A percentile compares a stretch with the other conserved stretches of the same genome.
Conservation (phyloP, 2,113 vertebrate species). For the Balaenoptera acutorostrata region DNA sequence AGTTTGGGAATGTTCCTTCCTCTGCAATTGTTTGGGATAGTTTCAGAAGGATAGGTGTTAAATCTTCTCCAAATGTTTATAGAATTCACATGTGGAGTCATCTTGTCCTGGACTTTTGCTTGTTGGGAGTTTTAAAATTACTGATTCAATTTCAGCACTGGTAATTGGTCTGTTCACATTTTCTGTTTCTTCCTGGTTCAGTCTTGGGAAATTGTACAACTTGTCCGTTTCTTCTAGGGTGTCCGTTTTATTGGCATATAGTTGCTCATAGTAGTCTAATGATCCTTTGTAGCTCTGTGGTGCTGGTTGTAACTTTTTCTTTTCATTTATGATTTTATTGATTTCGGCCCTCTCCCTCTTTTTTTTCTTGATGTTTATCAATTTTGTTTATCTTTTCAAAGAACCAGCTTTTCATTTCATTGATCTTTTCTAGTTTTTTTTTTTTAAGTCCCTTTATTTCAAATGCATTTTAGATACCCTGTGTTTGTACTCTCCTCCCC, state of each 20-base stretch:
- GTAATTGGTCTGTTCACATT: not conserved
- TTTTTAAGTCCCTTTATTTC: not conserved
- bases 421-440: not conserved
- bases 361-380: not conserved
- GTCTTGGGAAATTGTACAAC: not conserved
- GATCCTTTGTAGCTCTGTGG: not conserved
- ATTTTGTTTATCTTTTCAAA: not conserved
- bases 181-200: not conserved
- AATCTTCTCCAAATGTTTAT: not conserved
- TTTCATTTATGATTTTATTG: not conserved
- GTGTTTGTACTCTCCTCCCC: not conserved
- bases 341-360: not conserved
- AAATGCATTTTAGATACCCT: not conserved
- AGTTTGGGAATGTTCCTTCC: not conserved
- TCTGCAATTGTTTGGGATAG: not conserved
- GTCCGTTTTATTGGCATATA: not conserved
- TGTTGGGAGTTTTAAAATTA: not conserved
- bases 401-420: not conserved
- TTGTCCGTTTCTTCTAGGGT: not conserved
- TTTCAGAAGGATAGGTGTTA: not conserved
- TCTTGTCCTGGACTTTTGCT: not conserved
- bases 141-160: not conserved
- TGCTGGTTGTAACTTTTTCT: not conserved
- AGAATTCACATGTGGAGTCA: not conserved
- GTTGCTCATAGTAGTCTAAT: not conserved